Evolutionary conservation across 2,797 vertebrate genomes (phyloP).

Genomic region (Anas capensis): DNA sequence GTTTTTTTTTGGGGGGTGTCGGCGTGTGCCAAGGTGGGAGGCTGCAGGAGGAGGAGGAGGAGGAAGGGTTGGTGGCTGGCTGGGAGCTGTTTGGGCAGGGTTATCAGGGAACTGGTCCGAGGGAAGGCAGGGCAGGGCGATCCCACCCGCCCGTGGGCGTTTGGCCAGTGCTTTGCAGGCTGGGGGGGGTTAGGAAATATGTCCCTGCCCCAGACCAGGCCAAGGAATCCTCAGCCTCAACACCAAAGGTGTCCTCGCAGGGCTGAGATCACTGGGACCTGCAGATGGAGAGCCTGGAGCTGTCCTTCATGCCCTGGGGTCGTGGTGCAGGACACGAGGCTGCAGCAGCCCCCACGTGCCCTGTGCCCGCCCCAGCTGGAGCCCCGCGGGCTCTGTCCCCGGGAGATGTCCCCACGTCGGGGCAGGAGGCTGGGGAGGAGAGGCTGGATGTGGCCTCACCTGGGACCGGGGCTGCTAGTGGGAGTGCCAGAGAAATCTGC

Average conservation of each 20-base stretch:
- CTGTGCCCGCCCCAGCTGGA: neutral
- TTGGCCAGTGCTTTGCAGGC: neutral
- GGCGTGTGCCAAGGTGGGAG: rapidly evolving
- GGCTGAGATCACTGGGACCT: neutral
- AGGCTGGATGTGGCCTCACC: neutral
- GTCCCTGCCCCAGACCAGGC: neutral
- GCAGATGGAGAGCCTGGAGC: neutral
- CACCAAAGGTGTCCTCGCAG: neutral
- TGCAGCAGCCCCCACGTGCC: rapidly evolving
- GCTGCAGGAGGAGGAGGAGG: neutral
- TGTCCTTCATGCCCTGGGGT: neutral
- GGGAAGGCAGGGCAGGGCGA: neutral
- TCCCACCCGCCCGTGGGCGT: neutral
- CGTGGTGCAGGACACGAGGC: neutral
- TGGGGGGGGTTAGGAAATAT: neutral
- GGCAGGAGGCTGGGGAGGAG: neutral
- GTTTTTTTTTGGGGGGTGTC: rapidly evolving
- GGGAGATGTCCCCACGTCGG: rapidly evolving
- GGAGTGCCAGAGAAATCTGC: neutral
- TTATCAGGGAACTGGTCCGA: neutral
- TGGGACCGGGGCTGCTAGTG: neutral
- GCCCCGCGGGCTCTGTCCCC: neutral
- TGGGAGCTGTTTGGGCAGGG: rapidly evolving
- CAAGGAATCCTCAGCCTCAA: rapidly evolving
- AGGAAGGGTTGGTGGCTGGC: rapidly evolving